Evolutionary conservation across 2,797 vertebrate species (phyloP), one percentile per base, ranked within the genome.

Genomic region (Myripristis murdjan): DNA sequence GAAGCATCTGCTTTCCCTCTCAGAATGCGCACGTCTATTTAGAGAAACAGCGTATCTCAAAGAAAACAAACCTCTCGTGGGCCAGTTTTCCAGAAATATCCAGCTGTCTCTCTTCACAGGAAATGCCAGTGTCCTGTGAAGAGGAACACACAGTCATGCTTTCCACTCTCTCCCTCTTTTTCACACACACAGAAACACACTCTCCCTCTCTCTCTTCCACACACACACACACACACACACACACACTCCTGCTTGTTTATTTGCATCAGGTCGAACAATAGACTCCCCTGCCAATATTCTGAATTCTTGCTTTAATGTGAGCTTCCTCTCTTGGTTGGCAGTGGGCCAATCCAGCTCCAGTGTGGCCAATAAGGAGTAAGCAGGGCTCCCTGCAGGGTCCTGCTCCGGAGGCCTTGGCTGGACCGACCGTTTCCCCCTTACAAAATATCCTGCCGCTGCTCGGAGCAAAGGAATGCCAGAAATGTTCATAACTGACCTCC

Each of bases 251-350:
- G 35, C 58, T 64, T 89, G 80, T 87, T 89, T 87, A 76, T 74
- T 73, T n/a, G 64, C 77, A 72, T 75, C 79, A 89, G 76, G 84
- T 87, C 70, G 48, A 91, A 91, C 83, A 93, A 91, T 75, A 82
- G 83, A 75, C 65, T 64, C 52, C 62, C 51, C 76, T 70, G 75
- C 67, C 71, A 83, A 69, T 77, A 65, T 83, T 77, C 82, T 43
- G 59, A 75, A 89, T 89, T 89, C 84, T 68, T 86, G 82, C 88
- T 85, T 91, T 92, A 91, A 91, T 88, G 82, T 82, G 64, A 41
- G 75, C 85, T 93, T 93, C 90, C 92, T 92, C 77, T 69, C 20
- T 18, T 11, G 48, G 52, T 82, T 18, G 73, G 84, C 70, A 47
- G 46, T 16, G 43, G 57, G 82, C 85, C 77, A 76, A 70, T 60